Base-by-base conservation (phyloP, 2,113 vertebrate species). In the Bos indicus region DNA sequence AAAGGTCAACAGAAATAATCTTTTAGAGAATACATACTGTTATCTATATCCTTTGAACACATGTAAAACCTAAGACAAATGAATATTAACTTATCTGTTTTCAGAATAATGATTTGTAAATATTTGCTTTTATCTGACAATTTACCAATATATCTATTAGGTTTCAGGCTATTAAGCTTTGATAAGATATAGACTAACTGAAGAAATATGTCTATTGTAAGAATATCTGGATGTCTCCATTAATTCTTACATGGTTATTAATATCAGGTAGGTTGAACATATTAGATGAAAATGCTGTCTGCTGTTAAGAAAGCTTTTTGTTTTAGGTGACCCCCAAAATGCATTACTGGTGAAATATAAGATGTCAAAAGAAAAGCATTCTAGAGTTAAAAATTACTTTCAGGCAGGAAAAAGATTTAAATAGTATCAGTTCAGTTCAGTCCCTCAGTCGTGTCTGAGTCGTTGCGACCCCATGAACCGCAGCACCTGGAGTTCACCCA, bases 371-470 rank as follows among this genome's bases (percentile, higher is more conserved):
- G 81, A 80, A 43, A 97, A 96, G 23, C 43, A 93, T 98, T 83
- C 77, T 95, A 96, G 28, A 92, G 84, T 84, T 54, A 98, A 97
- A 98, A 90, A 88, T 57, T 93, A 96, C 3, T 82, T 89, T 92
- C 59, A 80, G 43, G 0, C 10, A 80, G 23, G 36, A 92, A n/a
- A 97, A 91, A 95, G 43, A 46, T 77, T 92, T 94, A 97, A 95
- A 93, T 1, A 93, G 23, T 74, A 97, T 91, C n/a, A 71, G 64
- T 71, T 71, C 64, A 71, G 64, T 21, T 67, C 64, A 36, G 64
- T 36, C 16, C 2, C 64, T 67, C 17, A 36, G 33, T 36, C 8
- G 0, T 67, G 64, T 67, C 8, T 1, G 4, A 11, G 17, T 67
- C 17, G 21, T 36, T 67, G 64, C 0, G 64, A 21, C 33, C 17